Evolutionary conservation across 2,888 invertebrate species (phyloP), one percentile per base, ranked within the genome.

Genomic region (Digitonthophagus gazella): DNA sequence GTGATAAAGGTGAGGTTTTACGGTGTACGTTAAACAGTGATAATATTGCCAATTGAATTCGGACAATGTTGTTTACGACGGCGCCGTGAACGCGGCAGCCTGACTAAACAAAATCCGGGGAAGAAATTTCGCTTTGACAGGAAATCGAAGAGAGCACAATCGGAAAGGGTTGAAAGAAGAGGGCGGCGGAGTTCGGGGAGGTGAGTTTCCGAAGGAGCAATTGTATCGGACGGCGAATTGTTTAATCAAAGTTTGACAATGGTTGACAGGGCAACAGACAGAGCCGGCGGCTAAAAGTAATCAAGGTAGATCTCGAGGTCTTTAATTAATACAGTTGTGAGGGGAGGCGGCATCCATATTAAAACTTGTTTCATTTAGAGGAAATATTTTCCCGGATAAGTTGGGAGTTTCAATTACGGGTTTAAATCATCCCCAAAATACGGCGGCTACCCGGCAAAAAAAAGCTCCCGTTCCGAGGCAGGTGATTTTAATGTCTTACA

Each of bases 281-380:
- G 28, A 8, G 28, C 28, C 11, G 28, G 8, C 6, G 28, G 28
- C 28, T 44, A 44, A 44, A 44, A 44, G 28, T 44, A 44, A 44
- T 44, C 28, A 44, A 44, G 28, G 28, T 44, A 44, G 28, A 44
- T 44, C 28, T 44, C 28, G 28, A 44, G 28, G 28, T 44, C 28
- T 44, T 44, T 44, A 44, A 44, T 44, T 44, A 44, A 44, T 44
- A 44, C 28, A 44, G 28, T 44, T 44, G 28, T 44, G 28, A 44
- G 28, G 28, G 28, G 28, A 44, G 28, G 28, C 28, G 28, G 28
- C 28, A 44, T 44, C 28, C 28, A 44, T 44, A 44, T 44, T 44
- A 44, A 44, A 44, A 58, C 58, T 58, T 58, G 58, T 58, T 58
- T 58, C 58, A 58, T 58, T 58, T 58, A 18, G 16, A 15, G 58